Evolutionary conservation across 2,113 vertebrate genomes (phyloP).

Genomic region (Agelaius phoeniceus): DNA sequence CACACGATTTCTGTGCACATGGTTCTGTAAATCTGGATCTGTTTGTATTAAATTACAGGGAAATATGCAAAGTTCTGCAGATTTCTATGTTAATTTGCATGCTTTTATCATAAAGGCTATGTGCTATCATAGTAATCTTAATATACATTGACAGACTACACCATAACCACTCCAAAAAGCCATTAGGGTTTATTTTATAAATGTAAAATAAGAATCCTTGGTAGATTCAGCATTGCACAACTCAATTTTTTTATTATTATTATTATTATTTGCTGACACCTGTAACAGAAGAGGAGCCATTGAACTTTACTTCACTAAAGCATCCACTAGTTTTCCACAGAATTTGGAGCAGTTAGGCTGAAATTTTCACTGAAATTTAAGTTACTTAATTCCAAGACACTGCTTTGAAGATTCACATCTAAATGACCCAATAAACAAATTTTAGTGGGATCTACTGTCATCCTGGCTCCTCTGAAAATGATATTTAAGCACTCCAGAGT

Average conservation of each 20-base stretch:
- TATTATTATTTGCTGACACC: constrained; percentile 5
- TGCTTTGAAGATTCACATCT: background rate
- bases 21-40: constrained; percentile 29
- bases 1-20: background rate
- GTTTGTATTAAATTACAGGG: constrained; percentile 31
- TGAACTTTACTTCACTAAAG: background rate
- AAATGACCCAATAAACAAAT: background rate
- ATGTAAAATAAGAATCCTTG: constrained; percentile 27
- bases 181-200: constrained; percentile 54
- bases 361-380: background rate
- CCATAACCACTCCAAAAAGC: constrained; percentile 47
- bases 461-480: background rate
- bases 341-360: background rate
- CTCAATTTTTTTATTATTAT: background rate
- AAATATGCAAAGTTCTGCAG: constrained; percentile 55
- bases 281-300: background rate
- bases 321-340: background rate
- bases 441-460: background rate
- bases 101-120: constrained; percentile 59
- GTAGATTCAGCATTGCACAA: constrained; percentile 7
- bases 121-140: constrained; percentile 60
- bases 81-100: constrained; percentile 62
- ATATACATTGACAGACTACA: constrained; percentile 59
- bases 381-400: background rate
- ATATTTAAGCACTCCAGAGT: background rate